Evolutionary conservation across 2,113 vertebrate genomes (phyloP).

Genomic region (Eira barbara): DNA sequence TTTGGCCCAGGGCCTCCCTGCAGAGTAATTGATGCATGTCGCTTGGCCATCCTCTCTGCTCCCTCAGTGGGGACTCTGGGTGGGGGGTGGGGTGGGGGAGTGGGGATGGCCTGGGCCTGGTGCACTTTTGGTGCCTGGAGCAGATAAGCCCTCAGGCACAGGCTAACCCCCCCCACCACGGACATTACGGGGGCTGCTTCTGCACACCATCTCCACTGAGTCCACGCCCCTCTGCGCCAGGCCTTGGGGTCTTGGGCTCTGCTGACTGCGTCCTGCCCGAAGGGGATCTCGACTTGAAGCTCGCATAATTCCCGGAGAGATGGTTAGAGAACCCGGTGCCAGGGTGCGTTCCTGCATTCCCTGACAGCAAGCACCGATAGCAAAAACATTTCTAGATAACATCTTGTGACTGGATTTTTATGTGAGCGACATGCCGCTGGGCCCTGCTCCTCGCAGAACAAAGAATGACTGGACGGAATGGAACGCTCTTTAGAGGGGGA

Average conservation of each 20-base stretch:
- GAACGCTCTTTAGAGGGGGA: conserved; percentile 24
- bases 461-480: conserved; percentile 36
- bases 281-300: neutral
- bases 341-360: neutral
- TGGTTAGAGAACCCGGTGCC: neutral
- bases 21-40: conserved; percentile 76
- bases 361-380: conserved; percentile 4
- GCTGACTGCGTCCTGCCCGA: neutral
- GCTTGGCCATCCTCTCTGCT: conserved; percentile 65
- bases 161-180: neutral
- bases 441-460: neutral
- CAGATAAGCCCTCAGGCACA: conserved; percentile 15
- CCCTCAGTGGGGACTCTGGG: conserved; percentile 26
- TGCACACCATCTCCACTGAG: neutral
- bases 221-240: neutral
- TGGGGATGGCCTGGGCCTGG: conserved; percentile 37
- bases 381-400: conserved; percentile 62
- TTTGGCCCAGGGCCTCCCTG: conserved; percentile 72
- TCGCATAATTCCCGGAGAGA: neutral
- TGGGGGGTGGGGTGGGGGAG: neutral
- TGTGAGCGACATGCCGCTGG: neutral
- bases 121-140: neutral
- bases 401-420: conserved; percentile 6
- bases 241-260: neutral
- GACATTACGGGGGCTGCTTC: neutral